Base-by-base conservation (phyloP, 2,113 vertebrate genomes). In the Hippocampus zosterae region DNA sequence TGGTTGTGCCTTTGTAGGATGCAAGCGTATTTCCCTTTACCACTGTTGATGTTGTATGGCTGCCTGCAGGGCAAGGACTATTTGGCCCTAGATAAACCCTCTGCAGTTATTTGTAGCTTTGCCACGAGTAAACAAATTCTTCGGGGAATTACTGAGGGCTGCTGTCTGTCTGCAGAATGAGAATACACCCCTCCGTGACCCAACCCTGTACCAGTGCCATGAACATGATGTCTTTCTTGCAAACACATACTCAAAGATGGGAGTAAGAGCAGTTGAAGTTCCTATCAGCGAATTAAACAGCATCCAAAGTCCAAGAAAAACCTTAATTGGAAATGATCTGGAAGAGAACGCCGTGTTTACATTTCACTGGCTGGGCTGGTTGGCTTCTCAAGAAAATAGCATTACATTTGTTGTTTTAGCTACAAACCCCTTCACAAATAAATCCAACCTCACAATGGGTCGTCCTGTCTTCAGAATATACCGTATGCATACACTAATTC, bases 91-190 rank as follows among this genome's bases (percentile, higher is more conserved):
- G 79, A 84, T 86, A 86, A 89, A 88, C 85, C 85, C 85, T 37
- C 33, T 75, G 74, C 77, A 87, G 84, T 92, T 91, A 92, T 91
- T 91, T 89, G 89, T 84, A 90, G 89, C 84, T 74, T 40, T n/a
- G 65, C 90, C 88, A 81, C 88, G 88, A 90, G 88, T 90, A 91
- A 92, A 92, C 91, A 91, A 88, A 91, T 90, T 91, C 89, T 88
- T 87, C 67, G 25, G 73, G 59, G 70, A 82, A 88, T 81, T 72
- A 80, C 83, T 86, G 62, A 42, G 81, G 82, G 77, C 74, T 69
- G 81, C 68, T 72, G 62, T 69, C 75, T 21, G 68, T 79, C 79
- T 80, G 44, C 52, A 61, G 73, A 83, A 75, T 65, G 70, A 66
- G 73, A 82, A 78, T 70, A 69, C 75, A 60, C 70, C 75, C 70